Conservation (phyloP, 2,888 invertebrate species). For the Temnothorax ravouxi region DNA sequence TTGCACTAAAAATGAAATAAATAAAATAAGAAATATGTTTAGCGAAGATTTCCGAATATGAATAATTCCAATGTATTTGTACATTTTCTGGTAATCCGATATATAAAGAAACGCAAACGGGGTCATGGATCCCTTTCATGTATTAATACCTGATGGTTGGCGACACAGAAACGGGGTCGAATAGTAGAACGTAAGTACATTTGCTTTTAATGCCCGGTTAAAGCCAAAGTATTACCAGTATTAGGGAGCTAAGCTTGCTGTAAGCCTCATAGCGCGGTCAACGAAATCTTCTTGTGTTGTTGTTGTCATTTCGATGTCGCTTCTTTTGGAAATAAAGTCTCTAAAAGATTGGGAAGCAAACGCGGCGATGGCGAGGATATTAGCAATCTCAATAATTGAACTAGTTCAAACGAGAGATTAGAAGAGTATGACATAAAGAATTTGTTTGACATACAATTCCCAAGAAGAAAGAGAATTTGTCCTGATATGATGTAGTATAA, state of each 20-base stretch:
- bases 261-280: constrained; percentile 61
- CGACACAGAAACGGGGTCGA: constrained; percentile 63
- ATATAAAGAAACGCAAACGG: constrained; percentile 75
- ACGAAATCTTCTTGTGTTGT: constrained; percentile 74
- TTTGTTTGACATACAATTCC: neutral
- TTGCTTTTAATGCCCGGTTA: constrained; percentile 80
- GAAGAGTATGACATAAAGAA: neutral
- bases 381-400: constrained; percentile 50
- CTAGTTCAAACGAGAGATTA: neutral
- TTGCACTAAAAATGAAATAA: neutral
- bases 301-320: constrained; percentile 58
- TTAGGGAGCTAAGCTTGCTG: constrained; percentile 77
- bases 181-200: constrained; percentile 78
- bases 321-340: constrained; percentile 74
- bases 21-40: neutral
- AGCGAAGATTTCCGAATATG: neutral
- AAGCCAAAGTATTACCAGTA: constrained; percentile 84
- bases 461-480: neutral
- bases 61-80: constrained; percentile 24
- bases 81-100: constrained; percentile 35
- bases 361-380: constrained; percentile 29
- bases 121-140: constrained; percentile 71
- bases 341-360: constrained; percentile 74
- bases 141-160: constrained; percentile 64
- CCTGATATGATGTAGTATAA: neutral